phyloP scores from a whole-genome alignment of 2,113 vertebrate genomes.

The Syngnathoides biaculeatus region DNA sequence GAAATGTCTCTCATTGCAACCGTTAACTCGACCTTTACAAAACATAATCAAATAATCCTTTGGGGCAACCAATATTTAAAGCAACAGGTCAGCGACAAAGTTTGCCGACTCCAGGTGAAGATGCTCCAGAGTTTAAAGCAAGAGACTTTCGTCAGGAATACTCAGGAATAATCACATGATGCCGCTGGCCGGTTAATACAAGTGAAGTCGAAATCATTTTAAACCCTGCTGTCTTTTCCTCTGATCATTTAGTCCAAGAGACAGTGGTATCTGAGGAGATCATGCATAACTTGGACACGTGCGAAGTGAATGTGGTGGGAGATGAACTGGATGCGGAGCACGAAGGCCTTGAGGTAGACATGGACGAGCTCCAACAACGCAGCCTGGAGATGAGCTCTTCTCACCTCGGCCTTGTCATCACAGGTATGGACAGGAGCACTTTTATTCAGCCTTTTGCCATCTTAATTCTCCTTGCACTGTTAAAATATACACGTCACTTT shows the following conservation, averaged over 20 bases:
- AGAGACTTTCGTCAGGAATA: not conserved
- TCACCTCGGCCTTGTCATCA: conserved; percentile 84
- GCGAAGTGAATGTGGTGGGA: conserved; percentile 86
- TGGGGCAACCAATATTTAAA: not conserved
- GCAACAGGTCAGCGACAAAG: not conserved
- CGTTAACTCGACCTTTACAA: no score
- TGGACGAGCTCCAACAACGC: conserved; percentile 81
- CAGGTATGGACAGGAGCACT: conserved; percentile 70
- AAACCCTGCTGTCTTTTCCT: no score
- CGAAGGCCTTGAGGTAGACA: conserved; percentile 89
- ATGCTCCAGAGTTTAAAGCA: not conserved
- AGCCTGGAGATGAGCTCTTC: conserved; percentile 88
- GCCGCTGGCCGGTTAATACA: no score
- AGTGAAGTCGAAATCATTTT: no score
- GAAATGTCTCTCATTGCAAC: no score
- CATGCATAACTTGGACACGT: conserved; percentile 95
- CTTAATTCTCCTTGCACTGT: not conserved
- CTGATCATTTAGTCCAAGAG: conserved; percentile 84
- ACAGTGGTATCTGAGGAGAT: conserved; percentile 96
- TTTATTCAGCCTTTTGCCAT: not conserved
- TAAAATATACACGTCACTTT: conserved; percentile 6
- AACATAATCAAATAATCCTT: no score
- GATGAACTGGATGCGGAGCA: conserved; percentile 88
- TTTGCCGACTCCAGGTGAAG: not conserved
- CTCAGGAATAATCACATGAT: not conserved